Evolutionary conservation across 2,888 invertebrate species (phyloP), one percentile per base, ranked within the genome.

Genomic region (Lasioglossum villosulum): DNA sequence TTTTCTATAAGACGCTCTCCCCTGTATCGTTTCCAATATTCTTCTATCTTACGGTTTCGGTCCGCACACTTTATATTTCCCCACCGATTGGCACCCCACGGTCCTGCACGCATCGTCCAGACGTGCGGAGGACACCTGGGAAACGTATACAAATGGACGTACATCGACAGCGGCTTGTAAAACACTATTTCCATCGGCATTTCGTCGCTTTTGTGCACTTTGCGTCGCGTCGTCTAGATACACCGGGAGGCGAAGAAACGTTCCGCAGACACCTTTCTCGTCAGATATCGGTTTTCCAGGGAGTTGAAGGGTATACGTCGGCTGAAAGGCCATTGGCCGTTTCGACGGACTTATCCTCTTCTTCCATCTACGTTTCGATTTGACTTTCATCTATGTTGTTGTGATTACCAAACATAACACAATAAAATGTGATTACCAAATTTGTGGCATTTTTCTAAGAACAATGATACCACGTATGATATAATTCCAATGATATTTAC

Each of bases 201-300:
- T 78, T 70, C 82, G 78, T 77, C 82, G 78, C 79, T 84, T 81
- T 77, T 77, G 82, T 78, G 84, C 83, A 84, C 86, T 84, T 80
- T 88, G 78, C 80, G 80, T 87, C 77, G 56, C 56, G 72, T 71
- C 78, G 78, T 52, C 80, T 76, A 80, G 82, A 75, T 72, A 80
- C 76, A 74, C 39, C 19, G 68, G 14, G 30, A 76, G 63, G 37
- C 75, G 80, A 84, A 83, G 90, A 90, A 87, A 88, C 81, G 83
- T 76, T 70, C 74, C 86, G 77, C 82, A 78, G 83, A 89, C 86
- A 83, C 82, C 85, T 92, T 91, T 88, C 89, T 86, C 90, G 84
- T 23, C 75, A 82, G 89, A 88, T 91, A 92, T 91, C 90, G 91
- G 87, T 78, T 91, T 92, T 86, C 86, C 87, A 89, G 89, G 76